Conservation (phyloP, 35 echinoderm and acorn worm genomes). For the Amphiura filiformis region DNA sequence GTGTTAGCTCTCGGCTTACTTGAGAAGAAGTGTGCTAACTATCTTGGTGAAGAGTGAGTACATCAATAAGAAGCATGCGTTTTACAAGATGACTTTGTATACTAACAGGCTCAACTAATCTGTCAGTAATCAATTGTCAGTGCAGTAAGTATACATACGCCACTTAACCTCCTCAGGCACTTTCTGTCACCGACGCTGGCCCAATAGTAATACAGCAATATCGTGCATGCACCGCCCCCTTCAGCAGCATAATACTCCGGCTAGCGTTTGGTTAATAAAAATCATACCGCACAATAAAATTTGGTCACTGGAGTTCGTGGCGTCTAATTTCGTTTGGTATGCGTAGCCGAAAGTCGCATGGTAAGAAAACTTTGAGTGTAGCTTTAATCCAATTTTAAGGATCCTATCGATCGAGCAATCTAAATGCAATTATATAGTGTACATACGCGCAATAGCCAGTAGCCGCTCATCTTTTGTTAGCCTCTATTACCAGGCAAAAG, state of each 20-base stretch:
- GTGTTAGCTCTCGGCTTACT: background rate
- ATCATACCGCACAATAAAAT: slow-evolving; percentile 36
- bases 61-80: slow-evolving; percentile 18
- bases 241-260: background rate
- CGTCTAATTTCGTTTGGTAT: slow-evolving; percentile 44
- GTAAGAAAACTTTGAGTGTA: slow-evolving; percentile 18
- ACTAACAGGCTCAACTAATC: slow-evolving; percentile 38
- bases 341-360: slow-evolving; percentile 19
- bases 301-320: slow-evolving; percentile 17
- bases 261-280: slow-evolving; percentile 15
- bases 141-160: background rate
- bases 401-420: slow-evolving; percentile 31
- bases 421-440: slow-evolving; percentile 62
- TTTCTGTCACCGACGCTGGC: background rate
- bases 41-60: slow-evolving; percentile 12
- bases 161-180: background rate
- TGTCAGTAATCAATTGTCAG: slow-evolving; percentile 59
- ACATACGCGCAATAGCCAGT: slow-evolving; percentile 55
- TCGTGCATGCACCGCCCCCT: slow-evolving; percentile 6
- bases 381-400: slow-evolving; percentile 35
- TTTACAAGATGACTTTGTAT: slow-evolving; percentile 14
- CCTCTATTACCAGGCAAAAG: background rate
- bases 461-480: slow-evolving; percentile 39
- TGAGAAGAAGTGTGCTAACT: slow-evolving; percentile 20
- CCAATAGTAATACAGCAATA: slow-evolving; percentile 8